phyloP scores from a whole-genome alignment of 2,888 invertebrate species.

The Luffia ferchaultella region DNA sequence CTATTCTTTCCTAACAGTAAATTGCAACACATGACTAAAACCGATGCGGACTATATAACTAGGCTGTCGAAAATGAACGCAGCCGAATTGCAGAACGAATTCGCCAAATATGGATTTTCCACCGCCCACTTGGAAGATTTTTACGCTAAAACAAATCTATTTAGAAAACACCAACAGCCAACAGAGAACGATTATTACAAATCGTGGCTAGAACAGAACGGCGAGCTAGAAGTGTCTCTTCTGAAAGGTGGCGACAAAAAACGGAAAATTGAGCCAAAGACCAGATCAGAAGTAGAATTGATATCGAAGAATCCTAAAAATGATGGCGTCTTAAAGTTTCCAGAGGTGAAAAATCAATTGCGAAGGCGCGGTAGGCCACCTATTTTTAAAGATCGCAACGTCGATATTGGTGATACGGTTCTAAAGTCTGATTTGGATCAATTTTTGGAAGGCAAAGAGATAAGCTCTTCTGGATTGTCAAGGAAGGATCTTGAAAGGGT shows the following conservation, averaged over 20 bases:
- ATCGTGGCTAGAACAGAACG: slow-evolving; percentile 56
- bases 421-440: slow-evolving; percentile 57
- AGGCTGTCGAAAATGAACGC: slow-evolving; percentile 50
- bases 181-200: slow-evolving; percentile 55
- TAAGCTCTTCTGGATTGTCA: slow-evolving; percentile 56
- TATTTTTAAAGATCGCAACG: slow-evolving; percentile 49
- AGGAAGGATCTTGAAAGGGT: slow-evolving; percentile 55
- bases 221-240: slow-evolving; percentile 53
- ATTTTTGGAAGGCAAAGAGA: slow-evolving; percentile 56
- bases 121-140: slow-evolving; percentile 27
- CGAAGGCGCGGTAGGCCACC: slow-evolving; percentile 46
- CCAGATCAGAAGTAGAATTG: slow-evolving; percentile 46
- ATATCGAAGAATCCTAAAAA: slow-evolving; percentile 31
- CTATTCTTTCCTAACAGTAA: slow-evolving; percentile 50
- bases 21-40: slow-evolving; percentile 41
- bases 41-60: slow-evolving; percentile 42
- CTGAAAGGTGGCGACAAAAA: slow-evolving; percentile 39
- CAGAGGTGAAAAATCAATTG: slow-evolving; percentile 41
- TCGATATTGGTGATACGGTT: slow-evolving; percentile 53
- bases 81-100: slow-evolving; percentile 43
- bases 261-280: not conserved
- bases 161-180: slow-evolving; percentile 20
- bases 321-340: slow-evolving; percentile 29
- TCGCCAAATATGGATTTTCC: slow-evolving; percentile 48
- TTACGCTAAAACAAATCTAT: slow-evolving; percentile 23